Evolutionary conservation across 2,888 invertebrate genomes (phyloP).

Genomic region (Girardia tigrina): DNA sequence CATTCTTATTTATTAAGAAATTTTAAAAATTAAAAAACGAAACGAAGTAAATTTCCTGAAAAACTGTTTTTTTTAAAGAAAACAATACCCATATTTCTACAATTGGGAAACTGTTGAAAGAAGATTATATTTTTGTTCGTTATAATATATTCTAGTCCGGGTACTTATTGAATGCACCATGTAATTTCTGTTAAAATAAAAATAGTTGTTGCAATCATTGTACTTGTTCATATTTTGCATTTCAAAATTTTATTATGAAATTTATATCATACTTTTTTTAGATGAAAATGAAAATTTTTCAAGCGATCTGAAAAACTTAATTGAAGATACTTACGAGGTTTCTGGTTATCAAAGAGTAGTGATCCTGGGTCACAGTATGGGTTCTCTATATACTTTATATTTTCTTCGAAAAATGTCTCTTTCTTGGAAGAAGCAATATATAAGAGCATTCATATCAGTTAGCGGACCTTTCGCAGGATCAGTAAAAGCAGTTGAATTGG

Average conservation of each 20-base stretch:
- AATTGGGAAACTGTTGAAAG: too few relatives aligned
- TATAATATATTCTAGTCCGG: too few relatives aligned
- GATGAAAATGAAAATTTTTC: constrained; percentile 34
- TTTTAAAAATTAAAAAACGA: too few relatives aligned
- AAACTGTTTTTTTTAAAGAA: too few relatives aligned
- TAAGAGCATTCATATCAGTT: constrained; percentile 30
- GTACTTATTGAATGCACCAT: too few relatives aligned
- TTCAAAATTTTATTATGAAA: neutral
- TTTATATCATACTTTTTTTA: neutral
- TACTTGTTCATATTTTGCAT: neutral
- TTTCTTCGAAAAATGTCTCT: constrained; percentile 32
- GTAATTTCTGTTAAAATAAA: too few relatives aligned
- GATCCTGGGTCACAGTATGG: constrained; percentile 36
- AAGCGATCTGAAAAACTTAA: constrained; percentile 14
- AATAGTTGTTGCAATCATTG: too few relatives aligned
- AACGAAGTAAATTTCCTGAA: too few relatives aligned
- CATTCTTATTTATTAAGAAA: too few relatives aligned
- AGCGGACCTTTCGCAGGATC: constrained; percentile 32
- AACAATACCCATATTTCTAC: too few relatives aligned
- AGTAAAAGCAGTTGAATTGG: constrained; percentile 33
- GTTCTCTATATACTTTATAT: constrained; percentile 15
- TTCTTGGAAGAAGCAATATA: constrained; percentile 34
- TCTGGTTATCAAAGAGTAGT: constrained; percentile 27
- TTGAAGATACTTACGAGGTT: constrained; percentile 30
- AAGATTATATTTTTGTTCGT: too few relatives aligned